Evolutionary conservation across 2,113 vertebrate species (phyloP).

Genomic region (Istiophorus platypterus): DNA sequence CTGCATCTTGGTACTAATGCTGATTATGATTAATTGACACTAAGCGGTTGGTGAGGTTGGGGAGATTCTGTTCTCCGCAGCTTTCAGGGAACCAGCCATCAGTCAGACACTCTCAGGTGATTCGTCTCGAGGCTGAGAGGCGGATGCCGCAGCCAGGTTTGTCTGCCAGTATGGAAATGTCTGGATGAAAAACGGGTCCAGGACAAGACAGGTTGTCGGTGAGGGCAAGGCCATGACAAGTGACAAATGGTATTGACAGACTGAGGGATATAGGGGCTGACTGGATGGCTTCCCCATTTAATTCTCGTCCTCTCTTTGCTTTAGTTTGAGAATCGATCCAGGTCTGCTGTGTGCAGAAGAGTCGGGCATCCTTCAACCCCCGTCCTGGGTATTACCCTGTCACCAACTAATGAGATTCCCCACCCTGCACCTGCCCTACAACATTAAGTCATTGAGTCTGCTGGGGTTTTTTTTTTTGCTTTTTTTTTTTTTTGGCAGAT

Average conservation of each 20-base stretch:
- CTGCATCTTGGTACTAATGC: slow-evolving; percentile 22
- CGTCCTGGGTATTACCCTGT: slow-evolving; percentile 38
- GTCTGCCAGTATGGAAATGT: slow-evolving; percentile 38
- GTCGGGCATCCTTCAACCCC: slow-evolving; percentile 40
- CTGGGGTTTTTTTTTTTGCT: too few species aligned
- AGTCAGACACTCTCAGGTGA: slow-evolving; percentile 40
- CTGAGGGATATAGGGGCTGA: slow-evolving; percentile 25
- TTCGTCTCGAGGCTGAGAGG: slow-evolving; percentile 56
- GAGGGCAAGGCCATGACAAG: slow-evolving; percentile 52
- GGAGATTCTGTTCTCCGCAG: slow-evolving; percentile 11
- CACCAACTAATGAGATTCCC: slow-evolving; percentile 20
- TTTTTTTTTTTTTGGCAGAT: neutral
- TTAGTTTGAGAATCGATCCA: slow-evolving; percentile 55
- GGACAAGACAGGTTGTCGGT: slow-evolving; percentile 37
- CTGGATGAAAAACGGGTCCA: slow-evolving; percentile 54
- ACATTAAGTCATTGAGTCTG: slow-evolving; percentile 1
- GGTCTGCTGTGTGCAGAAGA: slow-evolving; percentile 16
- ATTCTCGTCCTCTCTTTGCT: slow-evolving; percentile 27
- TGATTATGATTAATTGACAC: slow-evolving; percentile 29
- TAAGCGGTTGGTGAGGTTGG: neutral
- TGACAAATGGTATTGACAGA: slow-evolving; percentile 66
- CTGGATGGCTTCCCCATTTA: slow-evolving; percentile 46
- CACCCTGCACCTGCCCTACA: neutral
- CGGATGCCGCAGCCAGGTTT: slow-evolving; percentile 45
- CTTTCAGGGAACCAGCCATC: slow-evolving; percentile 28